Conservation (phyloP, 2,113 vertebrate species). For the Pristiophorus japonicus region DNA sequence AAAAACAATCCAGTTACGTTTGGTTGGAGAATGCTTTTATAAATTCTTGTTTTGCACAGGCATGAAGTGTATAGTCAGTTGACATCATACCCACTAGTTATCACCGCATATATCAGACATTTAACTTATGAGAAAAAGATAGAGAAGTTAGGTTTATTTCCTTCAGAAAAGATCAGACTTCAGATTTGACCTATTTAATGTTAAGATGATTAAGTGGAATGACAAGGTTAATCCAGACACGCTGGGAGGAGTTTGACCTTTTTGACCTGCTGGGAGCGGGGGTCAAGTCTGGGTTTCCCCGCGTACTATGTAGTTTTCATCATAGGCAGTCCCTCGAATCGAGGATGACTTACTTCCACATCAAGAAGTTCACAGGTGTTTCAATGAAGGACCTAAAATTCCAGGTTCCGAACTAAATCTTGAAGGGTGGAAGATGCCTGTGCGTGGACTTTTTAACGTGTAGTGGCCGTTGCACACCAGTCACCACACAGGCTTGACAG, state of each 20-base stretch:
- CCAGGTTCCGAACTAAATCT: no score
- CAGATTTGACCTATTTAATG: neutral
- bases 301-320: no score
- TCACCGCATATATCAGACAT: neutral
- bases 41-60: neutral
- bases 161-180: neutral
- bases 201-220: neutral
- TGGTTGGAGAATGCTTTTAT: neutral
- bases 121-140: neutral
- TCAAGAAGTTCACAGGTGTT: no score
- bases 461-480: no score
- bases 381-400: no score
- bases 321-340: no score
- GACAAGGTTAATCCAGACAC: neutral
- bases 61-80: neutral
- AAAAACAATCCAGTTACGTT: neutral
- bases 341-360: no score
- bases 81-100: neutral
- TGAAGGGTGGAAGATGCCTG: no score
- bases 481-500: no score
- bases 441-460: no score
- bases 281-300: no score
- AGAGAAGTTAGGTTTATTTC: neutral
- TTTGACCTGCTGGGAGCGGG: no score
- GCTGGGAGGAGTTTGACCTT: neutral